Conservation (phyloP, 2,113 vertebrate species). For the Oncorhynchus clarkii region DNA sequence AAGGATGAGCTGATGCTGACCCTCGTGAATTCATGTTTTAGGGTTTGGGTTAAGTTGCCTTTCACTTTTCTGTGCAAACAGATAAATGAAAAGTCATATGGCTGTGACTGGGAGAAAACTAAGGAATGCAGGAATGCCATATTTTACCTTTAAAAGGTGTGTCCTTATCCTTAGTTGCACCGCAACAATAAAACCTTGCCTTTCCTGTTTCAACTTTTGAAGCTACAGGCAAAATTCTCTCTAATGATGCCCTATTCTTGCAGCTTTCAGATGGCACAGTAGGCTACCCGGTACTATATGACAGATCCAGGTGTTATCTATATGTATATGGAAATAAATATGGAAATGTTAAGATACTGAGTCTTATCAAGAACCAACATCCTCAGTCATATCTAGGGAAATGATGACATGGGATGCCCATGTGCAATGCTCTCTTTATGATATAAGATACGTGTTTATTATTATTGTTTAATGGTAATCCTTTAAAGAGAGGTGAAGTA, state of each 20-base stretch:
- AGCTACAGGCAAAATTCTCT: background rate
- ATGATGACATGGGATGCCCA: too few species aligned
- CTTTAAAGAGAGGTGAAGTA: too few species aligned
- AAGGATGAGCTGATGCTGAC: background rate
- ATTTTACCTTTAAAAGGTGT: constrained; percentile 34
- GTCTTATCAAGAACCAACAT: too few species aligned
- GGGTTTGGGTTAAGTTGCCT: background rate
- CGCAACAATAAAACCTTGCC: constrained; percentile 16
- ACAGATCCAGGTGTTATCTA: background rate
- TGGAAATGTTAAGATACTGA: background rate
- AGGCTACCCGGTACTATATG: background rate
- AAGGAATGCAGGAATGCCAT: constrained; percentile 31
- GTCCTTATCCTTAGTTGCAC: background rate
- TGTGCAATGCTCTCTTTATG: too few species aligned
- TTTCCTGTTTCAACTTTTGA: constrained; percentile 17
- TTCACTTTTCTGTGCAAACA: background rate
- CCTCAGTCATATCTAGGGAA: too few species aligned
- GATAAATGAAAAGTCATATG: background rate
- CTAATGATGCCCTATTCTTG: background rate
- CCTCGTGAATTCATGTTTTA: background rate
- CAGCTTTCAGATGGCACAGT: background rate
- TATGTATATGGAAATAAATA: background rate
- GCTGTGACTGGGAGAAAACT: background rate
- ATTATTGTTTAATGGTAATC: too few species aligned
- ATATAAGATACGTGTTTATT: too few species aligned